Conservation (phyloP, 2,888 invertebrate genomes). For the Aspidiotus destructor region DNA sequence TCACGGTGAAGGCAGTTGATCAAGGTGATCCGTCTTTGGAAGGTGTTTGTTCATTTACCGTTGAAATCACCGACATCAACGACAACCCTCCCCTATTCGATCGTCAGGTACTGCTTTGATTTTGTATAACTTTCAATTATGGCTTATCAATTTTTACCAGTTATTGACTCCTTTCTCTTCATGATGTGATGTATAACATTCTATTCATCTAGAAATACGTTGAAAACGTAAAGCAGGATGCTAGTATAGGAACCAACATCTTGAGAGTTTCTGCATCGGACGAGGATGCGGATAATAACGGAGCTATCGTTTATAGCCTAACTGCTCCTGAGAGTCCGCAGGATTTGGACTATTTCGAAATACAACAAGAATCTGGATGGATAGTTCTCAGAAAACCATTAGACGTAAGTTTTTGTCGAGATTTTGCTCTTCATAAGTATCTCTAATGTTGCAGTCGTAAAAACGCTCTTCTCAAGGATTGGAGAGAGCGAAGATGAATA, state of each 20-base stretch:
- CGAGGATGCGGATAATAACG: slow-evolving; percentile 94
- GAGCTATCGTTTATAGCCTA: slow-evolving; percentile 83
- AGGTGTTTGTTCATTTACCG: slow-evolving; percentile 96
- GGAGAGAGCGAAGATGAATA: no score
- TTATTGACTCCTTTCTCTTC: no score
- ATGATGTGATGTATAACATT: no score
- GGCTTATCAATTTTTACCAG: not conserved
- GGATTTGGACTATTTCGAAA: slow-evolving; percentile 89
- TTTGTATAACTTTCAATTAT: slow-evolving; percentile 12
- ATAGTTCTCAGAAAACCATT: slow-evolving; percentile 88
- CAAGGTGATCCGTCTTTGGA: slow-evolving; percentile 96
- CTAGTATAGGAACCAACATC: slow-evolving; percentile 89
- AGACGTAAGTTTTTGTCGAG: slow-evolving; percentile 72
- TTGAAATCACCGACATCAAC: slow-evolving; percentile 94
- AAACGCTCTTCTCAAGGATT: no score
- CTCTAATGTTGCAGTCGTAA: not conserved
- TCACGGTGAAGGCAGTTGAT: slow-evolving; percentile 95
- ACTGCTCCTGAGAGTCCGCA: slow-evolving; percentile 80
- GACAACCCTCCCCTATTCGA: slow-evolving; percentile 94
- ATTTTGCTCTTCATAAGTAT: not conserved
- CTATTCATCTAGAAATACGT: slow-evolving; percentile 69
- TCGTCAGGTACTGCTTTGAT: slow-evolving; percentile 61
- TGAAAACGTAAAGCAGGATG: slow-evolving; percentile 93
- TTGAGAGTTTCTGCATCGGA: slow-evolving; percentile 90
- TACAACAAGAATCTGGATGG: slow-evolving; percentile 95